Percentiles rank a stretch among this genome's conserved stretches.
Evolutionary conservation across 1,140 invertebrate species (phyloP).

Genomic region (Spodoptera frugiperda): DNA sequence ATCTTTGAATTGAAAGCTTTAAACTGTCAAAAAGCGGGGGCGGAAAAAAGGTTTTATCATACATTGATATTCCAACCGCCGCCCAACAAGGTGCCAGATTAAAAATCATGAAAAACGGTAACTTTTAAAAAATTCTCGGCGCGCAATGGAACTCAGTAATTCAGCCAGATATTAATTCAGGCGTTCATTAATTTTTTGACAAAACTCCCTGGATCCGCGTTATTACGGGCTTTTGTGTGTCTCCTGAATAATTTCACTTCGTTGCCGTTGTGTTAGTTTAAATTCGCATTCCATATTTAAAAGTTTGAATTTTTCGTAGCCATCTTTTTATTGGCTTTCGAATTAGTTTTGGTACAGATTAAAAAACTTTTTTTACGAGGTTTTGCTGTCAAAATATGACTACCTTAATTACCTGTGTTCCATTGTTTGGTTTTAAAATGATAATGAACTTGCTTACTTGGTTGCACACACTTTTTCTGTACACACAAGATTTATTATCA

Average conservation of each 20-base stretch:
- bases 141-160: constrained; percentile 14
- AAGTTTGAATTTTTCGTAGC: not conserved
- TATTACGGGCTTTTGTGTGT: constrained; percentile 22
- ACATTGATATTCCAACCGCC: constrained; percentile 22
- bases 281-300: constrained; percentile 11
- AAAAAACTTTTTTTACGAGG: not conserved
- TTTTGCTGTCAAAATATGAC: too few species aligned
- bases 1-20: not conserved
- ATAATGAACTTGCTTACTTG: too few species aligned
- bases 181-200: constrained; percentile 26
- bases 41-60: constrained; percentile 10
- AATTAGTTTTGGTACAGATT: not conserved
- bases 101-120: constrained; percentile 27
- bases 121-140: not conserved
- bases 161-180: constrained; percentile 35
- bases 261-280: constrained; percentile 11
- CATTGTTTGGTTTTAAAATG: too few species aligned
- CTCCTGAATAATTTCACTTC: constrained; percentile 23
- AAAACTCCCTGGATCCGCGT: not conserved
- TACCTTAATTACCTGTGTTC: too few species aligned
- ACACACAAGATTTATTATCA: too few species aligned
- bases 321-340: not conserved
- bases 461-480: too few species aligned
- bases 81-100: constrained; percentile 14
- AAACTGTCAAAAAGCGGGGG: not conserved